Evolutionary conservation across 2,888 invertebrate genomes (phyloP).

Genomic region (Pachycephus smyrnensis): DNA sequence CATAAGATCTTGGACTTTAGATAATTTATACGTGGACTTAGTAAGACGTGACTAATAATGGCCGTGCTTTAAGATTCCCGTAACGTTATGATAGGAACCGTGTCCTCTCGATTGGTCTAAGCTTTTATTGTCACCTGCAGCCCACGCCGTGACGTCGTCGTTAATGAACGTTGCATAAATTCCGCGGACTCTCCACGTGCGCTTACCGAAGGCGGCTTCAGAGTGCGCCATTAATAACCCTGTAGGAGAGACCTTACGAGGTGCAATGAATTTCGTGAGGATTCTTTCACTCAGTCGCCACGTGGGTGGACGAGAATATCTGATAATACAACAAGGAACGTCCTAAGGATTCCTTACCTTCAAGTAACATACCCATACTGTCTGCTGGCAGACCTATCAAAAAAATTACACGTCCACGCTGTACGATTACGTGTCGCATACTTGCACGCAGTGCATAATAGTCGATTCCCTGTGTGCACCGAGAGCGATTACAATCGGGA

Average conservation of each 20-base stretch:
- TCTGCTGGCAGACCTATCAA: not conserved
- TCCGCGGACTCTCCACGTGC: slow-evolving; percentile 28
- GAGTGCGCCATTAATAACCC: slow-evolving; percentile 34
- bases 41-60: not conserved
- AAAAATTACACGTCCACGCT: not conserved
- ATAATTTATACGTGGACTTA: not conserved
- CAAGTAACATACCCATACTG: not conserved
- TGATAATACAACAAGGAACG: not conserved
- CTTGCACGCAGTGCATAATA: not conserved
- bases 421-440: not conserved
- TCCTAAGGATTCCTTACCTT: not conserved
- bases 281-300: slow-evolving; percentile 10
- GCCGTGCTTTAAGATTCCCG: not conserved
- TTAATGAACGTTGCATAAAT: slow-evolving; percentile 37
- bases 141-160: slow-evolving; percentile 3
- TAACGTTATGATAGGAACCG: not conserved
- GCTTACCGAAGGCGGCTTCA: slow-evolving; percentile 26
- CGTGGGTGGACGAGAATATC: slow-evolving; percentile 29
- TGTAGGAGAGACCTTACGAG: slow-evolving; percentile 2
- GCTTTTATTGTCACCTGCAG: slow-evolving; percentile 16
- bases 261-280: slow-evolving; percentile 18
- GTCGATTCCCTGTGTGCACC: not conserved
- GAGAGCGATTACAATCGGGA: not conserved
- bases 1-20: not conserved
- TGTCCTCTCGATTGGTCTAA: slow-evolving; percentile 10